Conservation (phyloP, 2,888 invertebrate species). For the Smittia aterrima region DNA sequence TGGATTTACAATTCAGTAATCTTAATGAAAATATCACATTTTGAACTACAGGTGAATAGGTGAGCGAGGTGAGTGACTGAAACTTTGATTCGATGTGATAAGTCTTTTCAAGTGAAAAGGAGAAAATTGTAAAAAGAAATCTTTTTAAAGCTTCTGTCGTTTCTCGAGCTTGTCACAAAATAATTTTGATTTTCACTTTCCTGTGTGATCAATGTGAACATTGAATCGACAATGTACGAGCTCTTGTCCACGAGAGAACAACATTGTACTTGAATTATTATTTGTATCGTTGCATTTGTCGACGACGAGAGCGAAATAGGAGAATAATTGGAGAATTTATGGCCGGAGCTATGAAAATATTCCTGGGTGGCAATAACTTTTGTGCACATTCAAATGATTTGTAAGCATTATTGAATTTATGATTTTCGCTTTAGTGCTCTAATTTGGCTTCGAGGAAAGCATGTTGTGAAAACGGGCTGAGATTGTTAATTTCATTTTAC, state of each 20-base stretch:
- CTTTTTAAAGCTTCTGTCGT: constrained; percentile 11
- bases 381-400: constrained; percentile 39
- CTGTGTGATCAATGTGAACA: too few relatives aligned
- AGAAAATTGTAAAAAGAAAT: background rate
- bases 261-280: background rate
- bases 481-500: background rate
- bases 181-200: too few relatives aligned
- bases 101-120: background rate
- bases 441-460: constrained; percentile 34
- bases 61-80: background rate
- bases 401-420: constrained; percentile 37
- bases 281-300: background rate
- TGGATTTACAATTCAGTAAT: too few relatives aligned
- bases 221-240: too few relatives aligned
- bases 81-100: background rate
- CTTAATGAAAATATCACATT: too few relatives aligned
- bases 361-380: constrained; percentile 37
- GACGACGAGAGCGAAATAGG: background rate
- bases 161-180: too few relatives aligned
- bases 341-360: background rate
- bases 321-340: constrained; percentile 32
- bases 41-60: constrained; percentile 26
- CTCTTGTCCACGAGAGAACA: too few relatives aligned
- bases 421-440: constrained; percentile 29
- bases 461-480: background rate